Percentiles rank a stretch among this genome's conserved stretches.
These are phyloP conservation scores for Epinephelus awoara DNA, from an alignment of 2,797 vertebrate species.

Conservation along the genomic window DNA sequence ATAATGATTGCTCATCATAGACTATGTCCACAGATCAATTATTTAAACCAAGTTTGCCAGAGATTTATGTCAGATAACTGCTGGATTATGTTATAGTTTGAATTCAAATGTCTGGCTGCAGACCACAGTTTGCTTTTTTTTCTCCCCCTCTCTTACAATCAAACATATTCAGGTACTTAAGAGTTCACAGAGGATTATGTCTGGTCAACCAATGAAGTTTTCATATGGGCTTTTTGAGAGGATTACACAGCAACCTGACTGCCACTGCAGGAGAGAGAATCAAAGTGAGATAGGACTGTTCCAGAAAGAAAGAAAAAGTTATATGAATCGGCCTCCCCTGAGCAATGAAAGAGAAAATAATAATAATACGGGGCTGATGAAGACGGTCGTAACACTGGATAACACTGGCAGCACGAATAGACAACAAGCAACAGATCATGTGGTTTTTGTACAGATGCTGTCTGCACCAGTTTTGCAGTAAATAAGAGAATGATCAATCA, in stretches of 20 bases:
- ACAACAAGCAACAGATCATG: constrained; percentile 3
- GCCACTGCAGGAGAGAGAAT: constrained; percentile 47
- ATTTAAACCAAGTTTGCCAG: constrained; percentile 64
- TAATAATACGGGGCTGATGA: background rate
- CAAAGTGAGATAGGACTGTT: constrained; percentile 38
- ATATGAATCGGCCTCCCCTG: constrained; percentile 26
- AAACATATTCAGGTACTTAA: constrained; percentile 82
- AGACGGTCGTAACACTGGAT: background rate
- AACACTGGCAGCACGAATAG: background rate
- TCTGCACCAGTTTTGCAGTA: background rate
- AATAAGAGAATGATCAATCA: background rate
- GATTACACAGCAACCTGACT: constrained; percentile 75
- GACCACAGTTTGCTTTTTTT: constrained; percentile 45
- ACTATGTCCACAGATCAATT: constrained; percentile 58
- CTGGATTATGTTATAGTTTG: constrained; percentile 70
- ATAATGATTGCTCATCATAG: constrained; percentile 34
- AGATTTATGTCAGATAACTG: constrained; percentile 63
- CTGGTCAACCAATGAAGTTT: constrained; percentile 78
- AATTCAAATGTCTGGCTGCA: constrained; percentile 73
- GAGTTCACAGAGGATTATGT: constrained; percentile 75
- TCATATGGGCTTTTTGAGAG: constrained; percentile 76
- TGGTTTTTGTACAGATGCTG: background rate
- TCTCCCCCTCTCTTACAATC: constrained; percentile 64
- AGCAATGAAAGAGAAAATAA: background rate
- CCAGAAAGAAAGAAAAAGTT: constrained; percentile 20